Base-by-base conservation (phyloP, 2,888 invertebrate species). In the Antheraea yamamai region DNA sequence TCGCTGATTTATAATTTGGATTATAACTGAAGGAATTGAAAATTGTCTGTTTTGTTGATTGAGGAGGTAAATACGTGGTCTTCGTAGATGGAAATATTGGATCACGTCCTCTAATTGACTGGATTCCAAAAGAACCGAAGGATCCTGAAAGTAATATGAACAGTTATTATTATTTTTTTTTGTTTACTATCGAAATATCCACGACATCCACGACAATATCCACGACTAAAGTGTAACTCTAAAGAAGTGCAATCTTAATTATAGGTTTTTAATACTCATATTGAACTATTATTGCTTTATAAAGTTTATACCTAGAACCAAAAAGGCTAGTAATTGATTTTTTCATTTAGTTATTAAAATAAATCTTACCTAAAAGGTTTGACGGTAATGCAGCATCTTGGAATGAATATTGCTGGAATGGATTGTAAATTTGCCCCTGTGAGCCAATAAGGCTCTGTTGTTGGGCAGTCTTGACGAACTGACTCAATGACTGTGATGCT, bases 101-200 rank as follows among this genome's bases (percentile, higher is more conserved):
- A 80, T 95, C 92, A 81, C 95, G 89, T 78, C 94, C 94, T 86
- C 96, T 95, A 18, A 95, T 89, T 47, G 95, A 91, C 73, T 95
- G 95, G 76, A 96, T 91, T n/a, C 96, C 96, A 79, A 95, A 96
- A 23, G 95, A 93, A 81, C 95, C 95, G 85, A 96, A 96, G 75
- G 96, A 94, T 78, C 96, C 96, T 89, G 90, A 58, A 91, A 91
- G 30, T 39, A 58, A 78, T 72, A 39, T 52, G 77, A 71, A 74
- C 23, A 61, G n/a, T 61, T 23, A 61, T 61, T 61, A 61, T 23
- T 61, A n/a, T 61, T 61, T 1, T 61, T 61, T 1, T n/a, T 61
- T 61, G 12, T 23, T 55, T 55, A 55, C 8, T 52, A 20, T 55
- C 10, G 47, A 12, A 12, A 47, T 47, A 47, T 12, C 47, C 12